phyloP scores from a whole-genome alignment of 2,797 vertebrate genomes.

The Halcyon smyrnensis region DNA sequence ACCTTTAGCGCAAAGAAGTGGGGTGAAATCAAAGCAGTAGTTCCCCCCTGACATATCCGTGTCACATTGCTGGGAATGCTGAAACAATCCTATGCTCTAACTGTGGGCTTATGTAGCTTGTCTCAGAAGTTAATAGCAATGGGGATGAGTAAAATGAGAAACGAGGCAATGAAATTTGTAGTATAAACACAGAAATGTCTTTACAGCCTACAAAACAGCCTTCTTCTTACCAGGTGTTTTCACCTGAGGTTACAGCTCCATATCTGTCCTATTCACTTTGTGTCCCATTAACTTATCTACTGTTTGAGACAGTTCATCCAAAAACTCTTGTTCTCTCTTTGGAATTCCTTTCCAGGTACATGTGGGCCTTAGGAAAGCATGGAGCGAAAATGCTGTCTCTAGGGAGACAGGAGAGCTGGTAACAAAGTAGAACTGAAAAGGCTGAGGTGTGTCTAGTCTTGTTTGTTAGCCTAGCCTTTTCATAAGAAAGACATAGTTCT shows the following conservation, averaged over 20 bases:
- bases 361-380: neutral
- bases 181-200: neutral
- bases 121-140: neutral
- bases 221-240: neutral
- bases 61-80: neutral
- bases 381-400: neutral
- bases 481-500: accelerated
- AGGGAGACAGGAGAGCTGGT: neutral
- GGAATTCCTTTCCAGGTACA: neutral
- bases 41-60: neutral
- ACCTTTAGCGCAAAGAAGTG: neutral
- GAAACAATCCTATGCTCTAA: neutral
- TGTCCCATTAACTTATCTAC: neutral
- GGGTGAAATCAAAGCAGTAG: neutral
- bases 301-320: neutral
- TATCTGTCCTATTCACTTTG: neutral
- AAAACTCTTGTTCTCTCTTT: neutral
- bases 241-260: neutral
- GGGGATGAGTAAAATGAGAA: neutral
- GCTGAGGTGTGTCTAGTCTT: neutral
- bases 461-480: neutral
- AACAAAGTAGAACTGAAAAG: neutral
- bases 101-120: neutral
- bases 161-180: neutral
- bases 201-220: neutral